Evolutionary conservation across 2,888 invertebrate species (phyloP).

Genomic region (Sepiola atlantica): DNA sequence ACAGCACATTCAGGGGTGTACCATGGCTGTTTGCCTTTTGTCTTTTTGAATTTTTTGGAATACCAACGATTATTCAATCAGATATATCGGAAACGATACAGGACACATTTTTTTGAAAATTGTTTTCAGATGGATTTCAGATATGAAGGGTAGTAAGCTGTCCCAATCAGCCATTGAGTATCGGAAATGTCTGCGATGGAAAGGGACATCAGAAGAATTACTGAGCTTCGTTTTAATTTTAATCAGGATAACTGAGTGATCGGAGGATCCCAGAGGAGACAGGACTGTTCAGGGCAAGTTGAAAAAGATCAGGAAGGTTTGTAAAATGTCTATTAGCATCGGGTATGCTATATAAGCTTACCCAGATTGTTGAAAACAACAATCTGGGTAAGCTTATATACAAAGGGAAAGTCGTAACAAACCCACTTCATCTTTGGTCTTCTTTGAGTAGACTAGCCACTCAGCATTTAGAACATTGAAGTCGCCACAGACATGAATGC

Average conservation of each 20-base stretch:
- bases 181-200: too few species aligned
- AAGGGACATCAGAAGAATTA: neutral
- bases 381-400: neutral
- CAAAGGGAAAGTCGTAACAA: neutral
- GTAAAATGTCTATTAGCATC: neutral
- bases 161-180: neutral
- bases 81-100: neutral
- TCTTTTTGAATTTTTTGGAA: neutral
- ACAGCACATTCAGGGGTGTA: neutral
- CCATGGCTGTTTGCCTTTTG: neutral
- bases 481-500: neutral
- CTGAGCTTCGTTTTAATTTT: too few species aligned
- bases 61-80: neutral
- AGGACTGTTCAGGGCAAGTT: too few species aligned
- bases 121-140: neutral
- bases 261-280: neutral
- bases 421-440: neutral
- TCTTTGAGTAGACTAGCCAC: neutral
- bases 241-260: neutral
- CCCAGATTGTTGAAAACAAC: too few species aligned
- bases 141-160: neutral
- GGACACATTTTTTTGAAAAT: neutral
- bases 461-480: too few species aligned
- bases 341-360: neutral
- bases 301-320: neutral